Base-by-base conservation (phyloP, 1,140 invertebrate genomes). In the Pygmarrhopalites habei region DNA sequence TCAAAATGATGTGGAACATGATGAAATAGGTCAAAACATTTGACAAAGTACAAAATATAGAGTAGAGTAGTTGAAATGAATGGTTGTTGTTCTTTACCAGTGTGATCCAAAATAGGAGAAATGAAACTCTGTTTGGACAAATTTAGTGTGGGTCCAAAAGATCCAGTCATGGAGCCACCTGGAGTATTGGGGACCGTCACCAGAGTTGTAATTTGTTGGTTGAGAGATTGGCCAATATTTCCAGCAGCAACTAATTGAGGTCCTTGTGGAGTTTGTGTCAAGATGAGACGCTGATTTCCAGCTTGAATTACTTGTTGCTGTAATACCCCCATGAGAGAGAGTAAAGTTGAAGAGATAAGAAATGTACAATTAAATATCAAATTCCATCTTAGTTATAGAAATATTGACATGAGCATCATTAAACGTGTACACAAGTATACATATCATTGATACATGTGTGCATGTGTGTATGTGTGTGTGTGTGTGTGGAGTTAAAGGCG, bases 21-120 rank as follows among this genome's bases (percentile, higher is more conserved):
- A n/a, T n/a, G n/a, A n/a, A n/a, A n/a, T n/a, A n/a, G n/a, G n/a
- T n/a, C n/a, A n/a, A n/a, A n/a, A n/a, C n/a, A n/a, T n/a, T n/a
- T n/a, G n/a, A n/a, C n/a, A n/a, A n/a, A n/a, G n/a, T n/a, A n/a
- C n/a, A n/a, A n/a, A n/a, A n/a, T n/a, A n/a, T n/a, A n/a, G n/a
- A n/a, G n/a, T n/a, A n/a, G n/a, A n/a, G n/a, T n/a, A n/a, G n/a
- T n/a, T n/a, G n/a, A n/a, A n/a, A n/a, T n/a, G n/a, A n/a, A n/a
- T n/a, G n/a, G n/a, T n/a, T n/a, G n/a, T n/a, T n/a, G n/a, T n/a
- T n/a, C n/a, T n/a, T n/a, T n/a, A n/a, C n/a, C n/a, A 61, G 77
- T 80, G 60, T 83, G 81, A 76, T 84, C 82, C 58, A 85, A 73
- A 64, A 85, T 84, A 43, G 80, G 82, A 67, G 82, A 83, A 65